Conservation (phyloP, 37 sponge, comb jelly and placozoan species). For the Oopsacas minuta region DNA sequence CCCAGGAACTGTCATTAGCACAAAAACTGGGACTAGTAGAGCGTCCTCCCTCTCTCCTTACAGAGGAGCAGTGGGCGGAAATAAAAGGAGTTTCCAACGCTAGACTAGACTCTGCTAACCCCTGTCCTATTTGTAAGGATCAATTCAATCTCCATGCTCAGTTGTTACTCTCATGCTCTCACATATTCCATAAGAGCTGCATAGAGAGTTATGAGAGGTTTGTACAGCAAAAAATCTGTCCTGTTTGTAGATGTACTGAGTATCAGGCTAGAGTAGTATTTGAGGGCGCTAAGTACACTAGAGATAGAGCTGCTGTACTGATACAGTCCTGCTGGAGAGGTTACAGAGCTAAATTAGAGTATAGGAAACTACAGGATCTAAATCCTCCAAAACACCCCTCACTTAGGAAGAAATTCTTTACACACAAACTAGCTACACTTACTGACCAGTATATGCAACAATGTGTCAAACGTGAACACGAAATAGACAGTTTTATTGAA, state of each 20-base stretch:
- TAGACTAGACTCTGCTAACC: slow-evolving; percentile 58
- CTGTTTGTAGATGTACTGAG: slow-evolving; percentile 56
- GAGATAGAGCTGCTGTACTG: slow-evolving; percentile 43
- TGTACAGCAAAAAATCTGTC: slow-evolving; percentile 60
- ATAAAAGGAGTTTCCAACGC: slow-evolving; percentile 38
- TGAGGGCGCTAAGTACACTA: slow-evolving; percentile 46
- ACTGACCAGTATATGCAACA: slow-evolving; percentile 13
- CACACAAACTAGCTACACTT: slow-evolving; percentile 31
- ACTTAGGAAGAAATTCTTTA: slow-evolving; percentile 60
- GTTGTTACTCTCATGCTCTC: slow-evolving; percentile 74
- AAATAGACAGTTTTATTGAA: not conserved
- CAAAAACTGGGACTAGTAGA: slow-evolving; percentile 68
- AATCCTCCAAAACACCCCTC: slow-evolving; percentile 56
- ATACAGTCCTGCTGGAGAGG: slow-evolving; percentile 85
- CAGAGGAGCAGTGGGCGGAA: slow-evolving; percentile 48
- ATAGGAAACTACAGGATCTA: slow-evolving; percentile 25
- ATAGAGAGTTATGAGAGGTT: slow-evolving; percentile 64
- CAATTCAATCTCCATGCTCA: slow-evolving; percentile 39
- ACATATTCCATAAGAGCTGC: slow-evolving; percentile 79
- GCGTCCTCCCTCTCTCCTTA: slow-evolving; percentile 38
- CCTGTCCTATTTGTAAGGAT: slow-evolving; percentile 87
- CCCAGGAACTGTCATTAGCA: slow-evolving; percentile 27
- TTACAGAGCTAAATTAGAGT: slow-evolving; percentile 53
- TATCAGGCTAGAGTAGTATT: slow-evolving; percentile 72
- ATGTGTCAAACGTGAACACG: not conserved